Conservation (phyloP, 2,113 vertebrate genomes). For the Jaculus jaculus region DNA sequence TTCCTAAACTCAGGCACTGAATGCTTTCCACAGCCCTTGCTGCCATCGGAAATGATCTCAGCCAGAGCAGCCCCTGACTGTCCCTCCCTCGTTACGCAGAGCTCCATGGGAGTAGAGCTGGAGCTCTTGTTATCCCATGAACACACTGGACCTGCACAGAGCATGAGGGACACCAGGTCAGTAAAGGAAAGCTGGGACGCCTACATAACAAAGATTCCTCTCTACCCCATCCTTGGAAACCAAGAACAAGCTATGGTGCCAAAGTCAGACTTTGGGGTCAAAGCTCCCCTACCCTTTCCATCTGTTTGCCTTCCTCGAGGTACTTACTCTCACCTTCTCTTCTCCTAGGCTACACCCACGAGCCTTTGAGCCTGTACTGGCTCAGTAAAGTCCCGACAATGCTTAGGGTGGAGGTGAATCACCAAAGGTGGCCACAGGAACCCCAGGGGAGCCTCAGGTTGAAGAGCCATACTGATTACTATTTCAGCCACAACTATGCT, state of each 20-base stretch:
- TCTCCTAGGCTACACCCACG: neutral
- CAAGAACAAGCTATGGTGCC: too few species aligned
- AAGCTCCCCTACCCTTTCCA: neutral
- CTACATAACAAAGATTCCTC: neutral
- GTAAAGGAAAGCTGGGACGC: neutral
- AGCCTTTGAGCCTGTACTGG: neutral
- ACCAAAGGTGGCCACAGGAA: too few species aligned
- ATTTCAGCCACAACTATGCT: neutral
- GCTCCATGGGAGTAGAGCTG: neutral
- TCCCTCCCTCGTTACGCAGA: neutral
- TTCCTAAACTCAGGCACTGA: neutral
- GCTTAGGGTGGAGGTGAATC: neutral
- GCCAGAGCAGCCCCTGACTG: neutral
- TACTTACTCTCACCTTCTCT: neutral
- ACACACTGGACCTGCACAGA: neutral
- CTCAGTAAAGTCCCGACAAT: neutral
- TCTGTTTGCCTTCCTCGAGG: neutral
- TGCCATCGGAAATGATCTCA: neutral
- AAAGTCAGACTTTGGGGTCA: too few species aligned
- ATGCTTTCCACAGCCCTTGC: neutral
- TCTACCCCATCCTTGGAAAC: neutral
- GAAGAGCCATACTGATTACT: neutral
- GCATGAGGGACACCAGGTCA: neutral
- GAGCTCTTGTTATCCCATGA: neutral
- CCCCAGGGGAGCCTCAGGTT: neutral